These are phyloP conservation scores for Galleria mellonella DNA, from an alignment of 1,140 invertebrate genomes.

Conservation along the genomic window DNA sequence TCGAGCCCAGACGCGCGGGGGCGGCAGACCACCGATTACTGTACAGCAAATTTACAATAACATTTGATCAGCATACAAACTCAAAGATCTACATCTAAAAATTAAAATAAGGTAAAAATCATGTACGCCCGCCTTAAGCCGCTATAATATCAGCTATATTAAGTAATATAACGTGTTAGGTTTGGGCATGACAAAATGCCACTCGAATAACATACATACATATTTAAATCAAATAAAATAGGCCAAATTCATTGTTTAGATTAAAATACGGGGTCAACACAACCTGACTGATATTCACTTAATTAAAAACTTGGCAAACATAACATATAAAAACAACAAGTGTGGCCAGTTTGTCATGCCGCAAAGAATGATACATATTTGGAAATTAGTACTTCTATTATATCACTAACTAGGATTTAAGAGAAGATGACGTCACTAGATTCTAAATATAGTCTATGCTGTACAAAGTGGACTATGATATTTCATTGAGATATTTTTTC, in stretches of 20 bases:
- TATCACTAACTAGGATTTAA: constrained; percentile 64
- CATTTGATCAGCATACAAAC: constrained; percentile 67
- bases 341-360: constrained; percentile 44
- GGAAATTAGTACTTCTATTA: constrained; percentile 57
- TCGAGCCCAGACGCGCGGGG: constrained; percentile 29
- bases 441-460: constrained; percentile 63
- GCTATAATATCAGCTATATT: constrained; percentile 68
- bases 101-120: constrained; percentile 57
- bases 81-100: constrained; percentile 63
- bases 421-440: constrained; percentile 52
- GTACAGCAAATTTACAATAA: constrained; percentile 70
- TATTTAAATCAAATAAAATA: constrained; percentile 48
- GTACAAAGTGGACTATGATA: constrained; percentile 70
- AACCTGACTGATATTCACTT: constrained; percentile 34
- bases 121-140: constrained; percentile 61
- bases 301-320: constrained; percentile 22
- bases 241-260: constrained; percentile 64
- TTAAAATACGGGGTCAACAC: constrained; percentile 50
- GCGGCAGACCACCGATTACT: constrained; percentile 36
- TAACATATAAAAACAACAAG: constrained; percentile 14
- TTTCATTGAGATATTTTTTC: constrained; percentile 63
- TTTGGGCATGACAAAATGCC: constrained; percentile 49
- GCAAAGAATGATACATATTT: constrained; percentile 50
- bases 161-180: constrained; percentile 55
- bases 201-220: constrained; percentile 28